A percentile compares a stretch with the other conserved stretches of the same genome.
phyloP scores from a whole-genome alignment of 2,113 vertebrate species.

The Cyprichromis sp. region DNA sequence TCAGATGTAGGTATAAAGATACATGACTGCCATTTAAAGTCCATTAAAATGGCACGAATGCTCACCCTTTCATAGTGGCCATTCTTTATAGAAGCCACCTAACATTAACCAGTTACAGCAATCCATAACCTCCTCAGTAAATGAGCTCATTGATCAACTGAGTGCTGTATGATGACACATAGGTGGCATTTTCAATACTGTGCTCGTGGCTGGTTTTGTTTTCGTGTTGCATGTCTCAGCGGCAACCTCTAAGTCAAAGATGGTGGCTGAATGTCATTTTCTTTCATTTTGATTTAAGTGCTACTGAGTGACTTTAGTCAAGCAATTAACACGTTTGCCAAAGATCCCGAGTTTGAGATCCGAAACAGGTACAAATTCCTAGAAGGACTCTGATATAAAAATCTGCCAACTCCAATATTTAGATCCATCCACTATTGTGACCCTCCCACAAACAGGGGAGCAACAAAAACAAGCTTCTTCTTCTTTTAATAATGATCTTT shows the following conservation, averaged over 20 bases:
- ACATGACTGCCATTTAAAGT: conserved; percentile 53
- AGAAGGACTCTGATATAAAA: not conserved
- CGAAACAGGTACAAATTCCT: not conserved
- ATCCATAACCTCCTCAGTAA: not conserved
- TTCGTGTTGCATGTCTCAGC: not conserved
- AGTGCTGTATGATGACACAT: not conserved
- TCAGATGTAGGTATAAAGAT: conserved; percentile 28
- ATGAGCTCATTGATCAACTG: conserved; percentile 21
- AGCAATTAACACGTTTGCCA: not conserved
- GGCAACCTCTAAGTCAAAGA: not conserved
- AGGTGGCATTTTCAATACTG: not conserved
- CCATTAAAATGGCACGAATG: conserved; percentile 39
- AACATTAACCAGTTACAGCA: conserved; percentile 7
- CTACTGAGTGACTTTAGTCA: not conserved
- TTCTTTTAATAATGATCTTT: not conserved
- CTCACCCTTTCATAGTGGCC: not conserved
- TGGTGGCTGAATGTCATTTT: not conserved
- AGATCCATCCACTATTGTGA: not conserved
- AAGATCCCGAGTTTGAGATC: not conserved
- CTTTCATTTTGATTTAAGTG: not conserved
- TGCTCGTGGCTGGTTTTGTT: not conserved
- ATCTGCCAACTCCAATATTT: not conserved
- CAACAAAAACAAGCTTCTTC: not conserved
- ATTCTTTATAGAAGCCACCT: not conserved
- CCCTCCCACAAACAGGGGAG: not conserved